Conservation (phyloP, 2,113 vertebrate species). For the Pachyramphus minor region DNA sequence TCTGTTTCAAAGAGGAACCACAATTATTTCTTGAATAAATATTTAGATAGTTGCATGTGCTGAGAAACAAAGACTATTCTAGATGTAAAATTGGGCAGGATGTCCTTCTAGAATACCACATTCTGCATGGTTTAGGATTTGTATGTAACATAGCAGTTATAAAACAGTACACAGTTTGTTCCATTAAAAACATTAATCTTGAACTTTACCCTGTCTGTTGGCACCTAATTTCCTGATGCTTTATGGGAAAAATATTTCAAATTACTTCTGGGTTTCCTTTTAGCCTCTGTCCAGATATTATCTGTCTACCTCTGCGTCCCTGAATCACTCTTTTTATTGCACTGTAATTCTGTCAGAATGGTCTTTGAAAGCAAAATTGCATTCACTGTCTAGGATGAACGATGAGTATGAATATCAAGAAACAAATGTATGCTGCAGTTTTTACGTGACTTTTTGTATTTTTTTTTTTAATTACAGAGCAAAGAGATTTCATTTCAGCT, state of each 20-base stretch:
- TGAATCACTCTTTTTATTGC: neutral
- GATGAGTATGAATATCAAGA: neutral
- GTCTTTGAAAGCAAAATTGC: neutral
- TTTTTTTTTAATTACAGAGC: constrained; percentile 84
- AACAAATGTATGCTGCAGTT: neutral
- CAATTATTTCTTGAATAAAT: constrained; percentile 56
- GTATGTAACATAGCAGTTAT: neutral
- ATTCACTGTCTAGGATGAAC: neutral
- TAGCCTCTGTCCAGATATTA: neutral
- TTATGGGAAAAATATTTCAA: neutral
- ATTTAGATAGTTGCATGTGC: constrained; percentile 44
- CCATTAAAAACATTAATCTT: neutral
- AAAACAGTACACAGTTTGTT: neutral
- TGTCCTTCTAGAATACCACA: neutral
- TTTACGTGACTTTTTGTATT: constrained; percentile 33
- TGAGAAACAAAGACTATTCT: constrained; percentile 30
- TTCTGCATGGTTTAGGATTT: neutral
- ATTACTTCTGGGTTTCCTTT: neutral
- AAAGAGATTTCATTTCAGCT: constrained; percentile 98
- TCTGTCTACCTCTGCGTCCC: neutral
- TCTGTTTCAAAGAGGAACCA: constrained; percentile 29
- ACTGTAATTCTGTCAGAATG: neutral
- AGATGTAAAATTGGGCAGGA: neutral
- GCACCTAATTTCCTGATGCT: neutral
- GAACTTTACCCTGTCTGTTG: neutral